Percentiles rank a stretch among this genome's conserved stretches.
Conservation (phyloP, 2,113 vertebrate genomes). For the Oreochromis aureus region DNA sequence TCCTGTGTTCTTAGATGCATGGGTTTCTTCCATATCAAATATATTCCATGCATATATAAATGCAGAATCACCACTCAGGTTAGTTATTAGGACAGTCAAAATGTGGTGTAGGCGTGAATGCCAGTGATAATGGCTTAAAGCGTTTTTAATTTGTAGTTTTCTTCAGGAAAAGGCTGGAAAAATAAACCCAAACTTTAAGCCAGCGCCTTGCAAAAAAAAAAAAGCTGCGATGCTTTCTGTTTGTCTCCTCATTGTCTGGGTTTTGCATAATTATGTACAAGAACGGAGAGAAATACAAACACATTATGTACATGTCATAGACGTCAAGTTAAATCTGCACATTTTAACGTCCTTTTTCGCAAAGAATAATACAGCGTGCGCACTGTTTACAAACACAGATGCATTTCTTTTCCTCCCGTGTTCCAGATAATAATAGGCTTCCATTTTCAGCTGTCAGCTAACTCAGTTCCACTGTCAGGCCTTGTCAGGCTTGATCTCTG, state of each 20-base stretch:
- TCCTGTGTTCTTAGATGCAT: neutral
- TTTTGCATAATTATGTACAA: neutral
- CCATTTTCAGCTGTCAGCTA: neutral
- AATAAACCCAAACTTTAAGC: neutral
- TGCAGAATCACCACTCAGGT: neutral
- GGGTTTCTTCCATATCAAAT: neutral
- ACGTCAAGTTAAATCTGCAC: neutral
- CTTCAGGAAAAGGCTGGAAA: neutral
- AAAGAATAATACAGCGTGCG: neutral
- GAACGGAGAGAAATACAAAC: neutral
- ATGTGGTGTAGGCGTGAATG: neutral
- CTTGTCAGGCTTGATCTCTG: constrained; percentile 24
- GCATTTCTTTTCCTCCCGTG: neutral
- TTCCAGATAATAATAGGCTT: constrained; percentile 30
- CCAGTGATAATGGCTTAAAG: neutral
- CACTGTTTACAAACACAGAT: constrained; percentile 10
- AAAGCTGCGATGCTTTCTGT: neutral
- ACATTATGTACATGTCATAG: neutral
- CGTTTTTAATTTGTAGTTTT: neutral
- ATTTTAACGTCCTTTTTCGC: neutral
- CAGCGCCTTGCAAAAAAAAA: rapidly evolving
- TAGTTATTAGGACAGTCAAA: neutral
- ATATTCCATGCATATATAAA: rapidly evolving
- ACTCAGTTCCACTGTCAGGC: constrained; percentile 9
- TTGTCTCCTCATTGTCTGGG: neutral